phyloP scores from a whole-genome alignment of 2,888 invertebrate genomes.

The Lamellibrachia columna region DNA sequence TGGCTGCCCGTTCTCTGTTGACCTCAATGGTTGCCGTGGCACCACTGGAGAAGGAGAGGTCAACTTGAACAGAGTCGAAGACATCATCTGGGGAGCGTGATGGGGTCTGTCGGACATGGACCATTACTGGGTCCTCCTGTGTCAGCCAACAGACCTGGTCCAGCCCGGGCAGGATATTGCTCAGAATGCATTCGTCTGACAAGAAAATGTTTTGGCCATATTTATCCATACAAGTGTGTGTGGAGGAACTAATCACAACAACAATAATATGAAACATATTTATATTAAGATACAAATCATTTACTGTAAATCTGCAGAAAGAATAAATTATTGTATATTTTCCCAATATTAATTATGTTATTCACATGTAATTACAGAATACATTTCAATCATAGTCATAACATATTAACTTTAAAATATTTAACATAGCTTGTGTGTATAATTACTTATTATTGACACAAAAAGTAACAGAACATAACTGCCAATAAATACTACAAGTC shows the following conservation, averaged over 20 bases:
- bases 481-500: too few relatives aligned
- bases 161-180: not conserved
- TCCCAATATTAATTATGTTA: not conserved
- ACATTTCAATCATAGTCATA: too few relatives aligned
- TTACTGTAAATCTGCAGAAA: not conserved
- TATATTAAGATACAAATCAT: not conserved
- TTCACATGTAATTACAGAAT: too few relatives aligned
- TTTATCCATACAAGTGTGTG: not conserved
- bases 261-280: not conserved
- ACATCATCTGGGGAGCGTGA: not conserved
- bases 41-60: conserved; percentile 2
- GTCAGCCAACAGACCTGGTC: conserved; percentile 16
- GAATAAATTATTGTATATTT: not conserved
- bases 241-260: not conserved
- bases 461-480: too few relatives aligned
- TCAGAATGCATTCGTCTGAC: not conserved
- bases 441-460: too few relatives aligned
- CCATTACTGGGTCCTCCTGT: not conserved
- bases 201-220: not conserved
- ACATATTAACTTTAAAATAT: too few relatives aligned
- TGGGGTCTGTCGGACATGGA: not conserved
- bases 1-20: not conserved
- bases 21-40: not conserved
- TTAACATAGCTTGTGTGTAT: too few relatives aligned
- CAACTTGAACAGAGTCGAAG: not conserved